Base-by-base conservation (phyloP, 30 jellyfish, hydroid and myxozoan genomes). In the Pseudorhiza aurosa region DNA sequence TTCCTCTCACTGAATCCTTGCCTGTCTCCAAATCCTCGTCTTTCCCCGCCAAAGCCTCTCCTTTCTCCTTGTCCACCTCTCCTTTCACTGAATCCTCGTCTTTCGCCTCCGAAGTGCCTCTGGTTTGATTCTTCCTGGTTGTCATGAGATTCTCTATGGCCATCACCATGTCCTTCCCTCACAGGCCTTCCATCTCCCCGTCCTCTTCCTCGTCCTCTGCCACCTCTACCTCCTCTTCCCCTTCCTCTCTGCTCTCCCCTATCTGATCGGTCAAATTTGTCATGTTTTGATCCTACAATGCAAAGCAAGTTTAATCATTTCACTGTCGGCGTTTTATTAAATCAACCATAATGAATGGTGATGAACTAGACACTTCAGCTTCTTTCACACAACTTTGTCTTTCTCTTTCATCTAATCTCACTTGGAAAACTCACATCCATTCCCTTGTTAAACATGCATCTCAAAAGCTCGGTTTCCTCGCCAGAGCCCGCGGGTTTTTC, bases 141-240 rank as follows among this genome's bases (percentile, higher is more conserved):
- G 28, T 80, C 91, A 18, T 77, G 80, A 27, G 72, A 30, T 35
- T 70, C 94, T 42, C 64, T 68, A 14, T 65, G 58, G 8, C 82
- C 80, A 69, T 65, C 82, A 29, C 87, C 81, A 21, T 90, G 84
- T 36, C 81, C 82, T 42, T 77, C 95, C 51, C 95, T 84, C n/a
- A 83, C 83, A 8, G 87, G 91, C 62, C 97, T 51, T 27, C 72
- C 96, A 26, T 96, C 93, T 19, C 94, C 97, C 12, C 98, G 87
- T 30, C 98, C 32, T 11, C 96, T 88, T 17, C 98, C 77, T 30
- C 99, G 64, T 24, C 96, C 83, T 32, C 95, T 28, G 4, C 95
- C 85, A 6, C 88, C 83, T 32, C 96, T 24, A 10, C 96, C 83
- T 49, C 90, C 75, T 67, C 78, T 55, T 29, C 96, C 91, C 15